Percentiles rank a stretch among this genome's conserved stretches.
Conservation (phyloP, 1,140 invertebrate genomes). For the Drosophila ogumai region DNA sequence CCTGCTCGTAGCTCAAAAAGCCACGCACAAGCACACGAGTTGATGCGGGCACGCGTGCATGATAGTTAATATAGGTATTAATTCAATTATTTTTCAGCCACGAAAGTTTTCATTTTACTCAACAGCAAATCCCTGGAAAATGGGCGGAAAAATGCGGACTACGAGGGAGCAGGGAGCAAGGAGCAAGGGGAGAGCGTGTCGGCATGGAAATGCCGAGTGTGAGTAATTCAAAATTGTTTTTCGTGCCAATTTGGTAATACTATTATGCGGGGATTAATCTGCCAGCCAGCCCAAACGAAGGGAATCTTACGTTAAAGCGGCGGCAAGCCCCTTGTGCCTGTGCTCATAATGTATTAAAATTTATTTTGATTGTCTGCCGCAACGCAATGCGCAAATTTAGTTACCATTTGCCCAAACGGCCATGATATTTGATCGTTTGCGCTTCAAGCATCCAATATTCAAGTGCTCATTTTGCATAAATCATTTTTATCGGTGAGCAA, state of each 20-base stretch:
- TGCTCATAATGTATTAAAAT: conserved; percentile 30
- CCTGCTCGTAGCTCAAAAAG: conserved; percentile 1
- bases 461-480: conserved; percentile 31
- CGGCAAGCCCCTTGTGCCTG: conserved; percentile 1
- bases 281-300: conserved; percentile 8
- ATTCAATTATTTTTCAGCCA: conserved; percentile 29
- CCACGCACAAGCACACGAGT: conserved; percentile 28
- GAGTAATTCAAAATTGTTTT: conserved; percentile 5
- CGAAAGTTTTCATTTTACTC: conserved; percentile 11
- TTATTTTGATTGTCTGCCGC: conserved; percentile 26
- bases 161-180: not conserved
- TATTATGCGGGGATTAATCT: conserved; percentile 27
- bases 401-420: not conserved
- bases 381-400: conserved; percentile 7
- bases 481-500: conserved; percentile 36
- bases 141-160: conserved; percentile 3
- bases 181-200: not conserved
- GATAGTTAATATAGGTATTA: conserved; percentile 40
- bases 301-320: not conserved
- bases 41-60: conserved; percentile 31
- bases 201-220: conserved; percentile 4
- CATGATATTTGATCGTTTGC: conserved; percentile 22
- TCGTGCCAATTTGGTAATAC: conserved; percentile 38
- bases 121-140: conserved; percentile 16
- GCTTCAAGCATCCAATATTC: not conserved